These are phyloP conservation scores for Coregonus suidteri DNA, from an alignment of 2,797 vertebrate species.

Conservation along the genomic window DNA sequence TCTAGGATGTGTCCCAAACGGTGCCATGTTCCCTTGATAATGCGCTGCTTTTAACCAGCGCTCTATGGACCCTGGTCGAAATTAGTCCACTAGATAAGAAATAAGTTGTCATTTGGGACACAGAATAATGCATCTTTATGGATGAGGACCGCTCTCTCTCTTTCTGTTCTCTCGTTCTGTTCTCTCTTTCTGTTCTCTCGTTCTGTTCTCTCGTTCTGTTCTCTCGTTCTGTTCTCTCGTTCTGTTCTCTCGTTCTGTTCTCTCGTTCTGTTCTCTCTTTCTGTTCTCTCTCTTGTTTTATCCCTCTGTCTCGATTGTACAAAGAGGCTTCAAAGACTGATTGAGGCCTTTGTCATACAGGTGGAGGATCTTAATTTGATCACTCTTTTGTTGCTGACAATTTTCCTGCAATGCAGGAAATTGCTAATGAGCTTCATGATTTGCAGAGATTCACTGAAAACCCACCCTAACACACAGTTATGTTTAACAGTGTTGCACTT, in stretches of 20 bases:
- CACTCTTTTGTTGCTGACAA: no score
- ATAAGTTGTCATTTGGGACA: not conserved
- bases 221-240: no score
- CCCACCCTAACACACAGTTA: not conserved
- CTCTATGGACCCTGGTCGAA: not conserved
- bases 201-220: no score
- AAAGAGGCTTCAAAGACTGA: not conserved
- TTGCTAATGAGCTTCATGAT: no score
- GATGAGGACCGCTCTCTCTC: not conserved
- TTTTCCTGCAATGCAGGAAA: no score
- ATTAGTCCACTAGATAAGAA: not conserved
- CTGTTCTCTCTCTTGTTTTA: not conserved
- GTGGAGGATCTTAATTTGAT: no score
- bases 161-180: not conserved
- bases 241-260: not conserved
- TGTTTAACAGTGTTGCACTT: no score
- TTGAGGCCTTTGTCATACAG: not conserved
- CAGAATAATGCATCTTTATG: not conserved
- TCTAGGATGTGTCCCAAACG: not conserved
- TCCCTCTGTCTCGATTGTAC: conserved; percentile 5
- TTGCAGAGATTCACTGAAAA: no score
- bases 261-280: not conserved
- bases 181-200: no score
- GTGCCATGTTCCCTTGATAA: not conserved
- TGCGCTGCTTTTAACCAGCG: not conserved